Conservation (phyloP, 2,888 invertebrate genomes). For the Agapetus fuscipes region DNA sequence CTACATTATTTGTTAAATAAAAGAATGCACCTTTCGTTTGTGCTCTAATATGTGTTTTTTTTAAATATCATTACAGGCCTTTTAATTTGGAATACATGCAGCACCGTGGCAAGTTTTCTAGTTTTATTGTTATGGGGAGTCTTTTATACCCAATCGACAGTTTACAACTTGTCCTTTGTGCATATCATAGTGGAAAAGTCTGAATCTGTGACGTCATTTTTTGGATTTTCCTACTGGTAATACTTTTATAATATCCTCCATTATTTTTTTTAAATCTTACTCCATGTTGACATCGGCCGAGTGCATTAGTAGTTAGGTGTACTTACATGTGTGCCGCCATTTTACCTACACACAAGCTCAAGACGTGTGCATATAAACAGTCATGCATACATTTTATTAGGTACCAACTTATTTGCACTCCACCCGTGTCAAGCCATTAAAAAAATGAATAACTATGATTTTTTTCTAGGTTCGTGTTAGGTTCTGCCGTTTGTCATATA, state of each 20-base stretch:
- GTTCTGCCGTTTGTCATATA: conserved; percentile 30
- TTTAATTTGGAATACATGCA: conserved; percentile 27
- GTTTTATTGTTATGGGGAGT: conserved; percentile 35
- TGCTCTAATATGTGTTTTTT: too few species aligned
- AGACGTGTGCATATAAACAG: too few species aligned
- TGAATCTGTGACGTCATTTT: conserved; percentile 22
- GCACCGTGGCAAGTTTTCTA: conserved; percentile 27
- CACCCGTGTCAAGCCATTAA: too few species aligned
- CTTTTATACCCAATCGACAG: conserved; percentile 35
- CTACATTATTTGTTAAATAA: too few species aligned
- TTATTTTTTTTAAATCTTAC: too few species aligned
- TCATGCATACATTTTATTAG: too few species aligned
- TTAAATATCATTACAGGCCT: conserved; percentile 15
- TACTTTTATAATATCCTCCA: conserved; percentile 10
- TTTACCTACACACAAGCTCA: too few species aligned
- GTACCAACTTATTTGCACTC: too few species aligned
- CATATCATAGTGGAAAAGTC: conserved; percentile 31
- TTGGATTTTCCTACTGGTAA: conserved; percentile 43
- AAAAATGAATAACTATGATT: conserved; percentile 3
- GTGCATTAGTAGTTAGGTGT: too few species aligned
- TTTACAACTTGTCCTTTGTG: conserved; percentile 33
- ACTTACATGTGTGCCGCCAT: too few species aligned
- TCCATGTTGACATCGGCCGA: too few species aligned
- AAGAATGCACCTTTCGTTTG: too few species aligned
- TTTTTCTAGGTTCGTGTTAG: conserved; percentile 34